Evolutionary conservation across 2,797 vertebrate genomes (phyloP).

Genomic region (Fundulus diaphanus): DNA sequence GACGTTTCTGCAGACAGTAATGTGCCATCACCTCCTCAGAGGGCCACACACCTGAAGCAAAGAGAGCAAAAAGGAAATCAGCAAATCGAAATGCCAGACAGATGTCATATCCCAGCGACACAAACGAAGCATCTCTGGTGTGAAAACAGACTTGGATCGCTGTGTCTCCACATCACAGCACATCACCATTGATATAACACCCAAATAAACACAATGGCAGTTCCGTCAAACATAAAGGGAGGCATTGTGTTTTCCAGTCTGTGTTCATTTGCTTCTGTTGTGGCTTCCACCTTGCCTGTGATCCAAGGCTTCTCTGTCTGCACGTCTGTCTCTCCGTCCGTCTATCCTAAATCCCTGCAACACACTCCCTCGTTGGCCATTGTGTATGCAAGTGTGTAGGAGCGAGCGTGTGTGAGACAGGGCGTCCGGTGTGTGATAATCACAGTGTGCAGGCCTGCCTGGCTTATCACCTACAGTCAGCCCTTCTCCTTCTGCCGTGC

Average conservation of each 20-base stretch:
- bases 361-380: conserved; percentile 64
- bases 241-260: conserved; percentile 63
- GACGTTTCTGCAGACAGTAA: conserved; percentile 93
- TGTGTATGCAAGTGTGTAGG: conserved; percentile 59
- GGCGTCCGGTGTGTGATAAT: conserved; percentile 97
- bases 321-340: conserved; percentile 52
- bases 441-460: conserved; percentile 95
- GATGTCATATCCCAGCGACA: conserved; percentile 11
- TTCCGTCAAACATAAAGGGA: conserved; percentile 56
- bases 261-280: conserved; percentile 72
- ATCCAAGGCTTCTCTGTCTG: conserved; percentile 71
- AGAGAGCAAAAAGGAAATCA: conserved; percentile 30
- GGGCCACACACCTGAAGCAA: conserved; percentile 91
- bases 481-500: conserved; percentile 94
- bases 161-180: conserved; percentile 47
- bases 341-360: conserved; percentile 73
- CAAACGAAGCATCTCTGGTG: conserved; percentile 19
- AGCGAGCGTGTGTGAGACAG: conserved; percentile 51
- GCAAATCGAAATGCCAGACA: background rate
- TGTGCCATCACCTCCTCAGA: conserved; percentile 97
- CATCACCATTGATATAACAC: conserved; percentile 51
- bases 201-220: conserved; percentile 39
- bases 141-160: conserved; percentile 43
- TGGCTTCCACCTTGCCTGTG: conserved; percentile 73
- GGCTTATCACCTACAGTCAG: conserved; percentile 99